Percentiles rank a stretch among this genome's conserved stretches.
Conservation (phyloP, 2,113 vertebrate genomes). For the Amphilophus citrinellus region DNA sequence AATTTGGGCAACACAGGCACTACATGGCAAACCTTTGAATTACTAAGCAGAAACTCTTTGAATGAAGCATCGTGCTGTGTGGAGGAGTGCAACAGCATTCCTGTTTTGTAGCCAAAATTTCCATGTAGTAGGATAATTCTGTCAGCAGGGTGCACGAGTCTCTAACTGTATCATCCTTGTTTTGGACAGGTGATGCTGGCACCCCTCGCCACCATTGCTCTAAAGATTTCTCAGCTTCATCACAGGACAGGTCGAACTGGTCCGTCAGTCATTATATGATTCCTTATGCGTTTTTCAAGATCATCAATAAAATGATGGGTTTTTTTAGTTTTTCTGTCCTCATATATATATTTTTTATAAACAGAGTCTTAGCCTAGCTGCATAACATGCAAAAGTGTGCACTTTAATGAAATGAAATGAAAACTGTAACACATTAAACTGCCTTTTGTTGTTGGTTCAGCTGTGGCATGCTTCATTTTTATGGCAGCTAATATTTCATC, state of each 20-base stretch:
- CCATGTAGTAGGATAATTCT: not conserved
- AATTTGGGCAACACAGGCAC: not conserved
- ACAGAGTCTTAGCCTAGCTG: constrained; percentile 24
- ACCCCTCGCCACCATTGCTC: constrained; percentile 90
- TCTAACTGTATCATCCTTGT: constrained; percentile 15
- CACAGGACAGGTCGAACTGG: constrained; percentile 88
- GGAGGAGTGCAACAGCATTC: not conserved
- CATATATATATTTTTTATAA: constrained; percentile 29
- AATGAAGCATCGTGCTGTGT: not conserved
- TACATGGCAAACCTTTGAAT: not conserved
- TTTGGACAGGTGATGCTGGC: constrained; percentile 89
- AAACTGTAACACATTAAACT: constrained; percentile 49
- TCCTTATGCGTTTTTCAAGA: not conserved
- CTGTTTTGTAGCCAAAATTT: constrained; percentile 1
- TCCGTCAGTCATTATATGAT: constrained; percentile 93
- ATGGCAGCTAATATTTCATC: not conserved
- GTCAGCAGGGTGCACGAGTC: not conserved
- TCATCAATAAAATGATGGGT: not conserved
- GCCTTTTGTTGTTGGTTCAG: constrained; percentile 49
- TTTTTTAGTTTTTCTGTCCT: constrained; percentile 20
- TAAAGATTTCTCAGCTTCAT: constrained; percentile 93
- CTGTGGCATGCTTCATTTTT: not conserved
- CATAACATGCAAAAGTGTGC: constrained; percentile 20
- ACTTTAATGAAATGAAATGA: constrained; percentile 8
- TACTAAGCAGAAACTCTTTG: not conserved